Conservation (phyloP, 2,113 vertebrate genomes). For the Lophotis ruficrista region DNA sequence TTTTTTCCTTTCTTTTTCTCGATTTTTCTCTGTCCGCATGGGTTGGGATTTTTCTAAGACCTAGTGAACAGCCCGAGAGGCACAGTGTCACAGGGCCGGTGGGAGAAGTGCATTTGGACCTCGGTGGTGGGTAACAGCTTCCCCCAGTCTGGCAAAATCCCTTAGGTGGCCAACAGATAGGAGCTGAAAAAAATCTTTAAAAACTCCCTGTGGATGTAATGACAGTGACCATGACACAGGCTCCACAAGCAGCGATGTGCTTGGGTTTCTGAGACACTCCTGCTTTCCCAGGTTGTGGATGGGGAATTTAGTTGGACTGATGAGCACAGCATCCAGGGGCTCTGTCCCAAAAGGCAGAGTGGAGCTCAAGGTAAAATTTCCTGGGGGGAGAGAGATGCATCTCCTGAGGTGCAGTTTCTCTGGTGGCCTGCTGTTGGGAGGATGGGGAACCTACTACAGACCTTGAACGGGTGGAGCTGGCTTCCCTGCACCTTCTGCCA, state of each 20-base stretch:
- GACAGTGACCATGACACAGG: not conserved
- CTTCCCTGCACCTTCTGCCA: not conserved
- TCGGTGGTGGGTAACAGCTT: not conserved
- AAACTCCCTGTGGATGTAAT: not conserved
- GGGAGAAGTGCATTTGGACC: not conserved
- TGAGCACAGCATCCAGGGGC: not conserved
- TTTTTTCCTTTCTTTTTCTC: not conserved
- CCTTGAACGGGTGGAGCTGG: not conserved
- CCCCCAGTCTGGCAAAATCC: not conserved
- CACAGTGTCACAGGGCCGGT: not conserved
- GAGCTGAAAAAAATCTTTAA: not conserved
- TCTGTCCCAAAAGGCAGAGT: not conserved
- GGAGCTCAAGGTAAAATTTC: not conserved
- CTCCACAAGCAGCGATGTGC: not conserved
- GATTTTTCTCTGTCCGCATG: accelerated
- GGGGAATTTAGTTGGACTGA: not conserved
- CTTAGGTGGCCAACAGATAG: not conserved
- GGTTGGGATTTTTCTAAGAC: not conserved
- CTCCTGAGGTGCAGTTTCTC: not conserved
- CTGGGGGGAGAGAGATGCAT: too few species aligned
- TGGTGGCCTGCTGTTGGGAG: not conserved
- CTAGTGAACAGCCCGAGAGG: not conserved
- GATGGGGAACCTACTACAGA: not conserved
- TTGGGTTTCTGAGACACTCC: not conserved
- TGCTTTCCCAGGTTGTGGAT: accelerated